Evolutionary conservation across 1,140 invertebrate species (phyloP).

Genomic region (Helicoverpa armigera): DNA sequence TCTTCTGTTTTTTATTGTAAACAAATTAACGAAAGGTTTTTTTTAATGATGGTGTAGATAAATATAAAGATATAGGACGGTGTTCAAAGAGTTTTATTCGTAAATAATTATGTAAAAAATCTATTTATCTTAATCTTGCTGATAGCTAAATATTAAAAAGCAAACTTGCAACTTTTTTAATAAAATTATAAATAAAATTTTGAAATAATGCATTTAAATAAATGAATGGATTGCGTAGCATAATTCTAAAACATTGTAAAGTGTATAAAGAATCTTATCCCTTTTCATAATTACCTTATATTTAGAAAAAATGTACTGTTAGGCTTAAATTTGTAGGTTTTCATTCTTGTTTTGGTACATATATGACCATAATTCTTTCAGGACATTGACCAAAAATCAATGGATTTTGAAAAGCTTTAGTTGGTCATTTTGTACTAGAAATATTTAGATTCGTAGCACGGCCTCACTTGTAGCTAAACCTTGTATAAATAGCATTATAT

Average conservation of each 20-base stretch:
- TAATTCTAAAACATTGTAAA: conserved; percentile 84
- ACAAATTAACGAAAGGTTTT: too few relatives aligned
- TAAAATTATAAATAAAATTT: conserved; percentile 46
- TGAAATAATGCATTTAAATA: conserved; percentile 59
- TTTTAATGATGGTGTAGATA: neutral
- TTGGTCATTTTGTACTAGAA: neutral
- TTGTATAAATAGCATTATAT: conserved; percentile 40
- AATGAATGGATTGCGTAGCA: conserved; percentile 74
- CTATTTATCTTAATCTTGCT: conserved; percentile 20
- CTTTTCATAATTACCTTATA: conserved; percentile 39
- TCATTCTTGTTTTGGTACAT: neutral
- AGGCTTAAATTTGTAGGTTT: conserved; percentile 25
- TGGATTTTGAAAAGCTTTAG: neutral
- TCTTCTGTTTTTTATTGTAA: too few relatives aligned
- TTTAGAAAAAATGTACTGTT: conserved; percentile 29
- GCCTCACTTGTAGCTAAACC: conserved; percentile 35
- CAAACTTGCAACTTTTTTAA: conserved; percentile 39
- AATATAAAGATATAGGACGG: neutral
- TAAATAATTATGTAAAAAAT: neutral
- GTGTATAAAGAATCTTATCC: conserved; percentile 69
- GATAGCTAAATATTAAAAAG: conserved; percentile 38
- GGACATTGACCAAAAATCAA: neutral
- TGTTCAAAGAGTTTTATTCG: neutral
- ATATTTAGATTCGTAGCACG: conserved; percentile 31
- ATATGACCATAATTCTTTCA: neutral